These are phyloP conservation scores for Haliclona indistincta DNA, from an alignment of 37 sponge, comb jelly and placozoan genomes.

Conservation along the genomic window DNA sequence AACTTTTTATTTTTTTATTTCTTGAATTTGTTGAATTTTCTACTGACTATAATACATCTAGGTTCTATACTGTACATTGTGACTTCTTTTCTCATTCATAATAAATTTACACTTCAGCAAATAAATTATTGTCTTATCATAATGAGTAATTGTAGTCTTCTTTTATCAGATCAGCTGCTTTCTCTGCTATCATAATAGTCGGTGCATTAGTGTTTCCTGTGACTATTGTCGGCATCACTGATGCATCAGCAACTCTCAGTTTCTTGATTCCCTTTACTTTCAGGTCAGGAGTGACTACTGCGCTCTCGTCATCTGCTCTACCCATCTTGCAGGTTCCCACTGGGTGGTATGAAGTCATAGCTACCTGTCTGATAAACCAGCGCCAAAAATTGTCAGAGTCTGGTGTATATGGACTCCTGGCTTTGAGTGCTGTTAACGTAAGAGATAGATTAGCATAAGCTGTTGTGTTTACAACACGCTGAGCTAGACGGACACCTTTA, in stretches of 20 bases:
- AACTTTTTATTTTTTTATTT: too few species aligned
- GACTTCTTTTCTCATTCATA: too few species aligned
- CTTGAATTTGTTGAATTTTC: too few species aligned
- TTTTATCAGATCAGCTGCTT: conserved; percentile 90
- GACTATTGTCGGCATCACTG: conserved; percentile 73
- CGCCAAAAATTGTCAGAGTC: conserved; percentile 73
- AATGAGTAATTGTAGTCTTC: too few species aligned
- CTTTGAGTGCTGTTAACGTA: neutral
- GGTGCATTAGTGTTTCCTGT: conserved; percentile 82
- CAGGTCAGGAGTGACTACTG: conserved; percentile 77
- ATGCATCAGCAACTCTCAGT: conserved; percentile 87
- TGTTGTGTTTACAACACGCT: conserved; percentile 50
- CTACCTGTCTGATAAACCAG: conserved; percentile 53
- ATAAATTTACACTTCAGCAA: too few species aligned
- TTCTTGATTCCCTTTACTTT: conserved; percentile 66
- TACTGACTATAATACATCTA: too few species aligned
- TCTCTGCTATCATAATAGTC: conserved; percentile 82
- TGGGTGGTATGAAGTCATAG: conserved; percentile 65
- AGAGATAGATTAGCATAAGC: conserved; percentile 24
- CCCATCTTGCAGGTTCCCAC: conserved; percentile 91
- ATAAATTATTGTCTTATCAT: too few species aligned
- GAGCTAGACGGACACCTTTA: conserved; percentile 48
- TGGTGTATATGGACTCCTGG: conserved; percentile 16
- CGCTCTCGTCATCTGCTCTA: conserved; percentile 26
- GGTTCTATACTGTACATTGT: too few species aligned